Percentiles rank a stretch among this genome's conserved stretches.
Conservation (phyloP, 2,113 vertebrate species). For the Cacatua alba region DNA sequence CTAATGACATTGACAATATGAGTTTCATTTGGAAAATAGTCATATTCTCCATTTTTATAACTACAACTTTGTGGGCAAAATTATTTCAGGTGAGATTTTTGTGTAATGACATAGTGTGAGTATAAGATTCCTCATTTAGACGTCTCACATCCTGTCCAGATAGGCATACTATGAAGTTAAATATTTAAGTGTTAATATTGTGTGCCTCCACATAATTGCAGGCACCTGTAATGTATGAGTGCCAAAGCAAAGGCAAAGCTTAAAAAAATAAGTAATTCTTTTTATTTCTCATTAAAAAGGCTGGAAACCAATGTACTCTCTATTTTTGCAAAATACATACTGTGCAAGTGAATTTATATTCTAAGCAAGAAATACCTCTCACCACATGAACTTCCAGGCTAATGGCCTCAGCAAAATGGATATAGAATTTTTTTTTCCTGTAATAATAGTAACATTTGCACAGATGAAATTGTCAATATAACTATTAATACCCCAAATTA, state of each 20-base stretch:
- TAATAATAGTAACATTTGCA: slow-evolving; percentile 14
- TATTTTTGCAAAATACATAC: not conserved
- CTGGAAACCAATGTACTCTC: not conserved
- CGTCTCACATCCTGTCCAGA: not conserved
- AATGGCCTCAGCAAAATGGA: slow-evolving; percentile 10
- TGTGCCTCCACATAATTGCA: not conserved
- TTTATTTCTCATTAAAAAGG: not conserved
- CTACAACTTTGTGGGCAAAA: not conserved
- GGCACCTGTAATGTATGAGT: not conserved
- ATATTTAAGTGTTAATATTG: not conserved
- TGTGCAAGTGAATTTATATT: not conserved
- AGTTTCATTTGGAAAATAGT: not conserved
- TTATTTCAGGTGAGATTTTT: not conserved
- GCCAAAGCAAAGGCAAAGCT: not conserved
- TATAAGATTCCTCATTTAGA: not conserved
- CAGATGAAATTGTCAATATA: slow-evolving; percentile 12
- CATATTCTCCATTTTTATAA: not conserved
- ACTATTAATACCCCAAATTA: slow-evolving; percentile 28
- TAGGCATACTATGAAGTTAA: not conserved
- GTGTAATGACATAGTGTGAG: not conserved
- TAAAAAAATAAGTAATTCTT: not conserved
- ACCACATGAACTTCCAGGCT: not conserved
- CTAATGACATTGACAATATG: not conserved
- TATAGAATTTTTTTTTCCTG: not conserved
- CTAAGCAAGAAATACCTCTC: not conserved